Conservation (phyloP, 2,113 vertebrate species). For the Pterocles gutturalis region DNA sequence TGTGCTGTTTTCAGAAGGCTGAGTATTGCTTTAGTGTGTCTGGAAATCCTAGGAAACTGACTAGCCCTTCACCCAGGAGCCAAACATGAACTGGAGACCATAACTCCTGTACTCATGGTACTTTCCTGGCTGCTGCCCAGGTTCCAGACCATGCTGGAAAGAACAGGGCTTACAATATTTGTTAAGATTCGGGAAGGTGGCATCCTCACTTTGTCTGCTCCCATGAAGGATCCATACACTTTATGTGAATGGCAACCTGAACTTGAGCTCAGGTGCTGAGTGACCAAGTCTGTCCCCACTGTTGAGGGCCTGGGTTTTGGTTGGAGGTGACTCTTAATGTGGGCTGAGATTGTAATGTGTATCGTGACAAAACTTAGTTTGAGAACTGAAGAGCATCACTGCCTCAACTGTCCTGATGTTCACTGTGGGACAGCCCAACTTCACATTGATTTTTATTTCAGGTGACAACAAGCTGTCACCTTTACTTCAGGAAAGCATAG, state of each 20-base stretch:
- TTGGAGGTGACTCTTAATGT: background rate
- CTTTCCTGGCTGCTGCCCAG: background rate
- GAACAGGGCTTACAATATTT: background rate
- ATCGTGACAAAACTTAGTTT: background rate
- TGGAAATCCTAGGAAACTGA: background rate
- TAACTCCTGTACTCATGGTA: background rate
- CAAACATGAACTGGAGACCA: background rate
- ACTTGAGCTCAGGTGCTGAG: background rate
- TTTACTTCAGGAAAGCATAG: background rate
- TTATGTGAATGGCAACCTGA: background rate
- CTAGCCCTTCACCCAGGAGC: rapidly evolving
- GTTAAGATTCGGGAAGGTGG: background rate
- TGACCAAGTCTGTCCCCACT: background rate
- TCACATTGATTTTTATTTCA: background rate
- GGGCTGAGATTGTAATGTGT: background rate
- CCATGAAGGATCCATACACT: rapidly evolving
- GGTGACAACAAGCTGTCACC: background rate
- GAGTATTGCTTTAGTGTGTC: background rate
- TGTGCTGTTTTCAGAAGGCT: background rate
- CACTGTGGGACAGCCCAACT: background rate
- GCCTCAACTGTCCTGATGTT: background rate
- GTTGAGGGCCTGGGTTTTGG: rapidly evolving
- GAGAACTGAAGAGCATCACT: background rate
- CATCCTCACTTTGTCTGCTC: rapidly evolving
- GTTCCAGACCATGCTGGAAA: background rate